Base-by-base conservation (phyloP, 2,888 invertebrate species). In the Phengaris arion region DNA sequence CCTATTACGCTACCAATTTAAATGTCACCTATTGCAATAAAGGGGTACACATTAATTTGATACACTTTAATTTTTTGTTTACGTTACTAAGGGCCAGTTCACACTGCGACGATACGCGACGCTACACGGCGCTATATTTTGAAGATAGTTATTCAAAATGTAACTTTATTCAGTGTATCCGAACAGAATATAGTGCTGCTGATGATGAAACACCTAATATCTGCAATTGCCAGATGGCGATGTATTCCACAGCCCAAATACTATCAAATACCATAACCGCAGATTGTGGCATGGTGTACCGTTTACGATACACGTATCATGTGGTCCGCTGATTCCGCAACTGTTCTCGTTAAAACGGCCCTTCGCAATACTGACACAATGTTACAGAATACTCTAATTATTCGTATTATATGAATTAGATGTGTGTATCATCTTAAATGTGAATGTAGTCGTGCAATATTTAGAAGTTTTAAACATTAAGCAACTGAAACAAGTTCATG, bases 181-280 rank as follows among this genome's bases (percentile, higher is more conserved):
- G 22, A 1, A 22, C 22, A 22, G 22, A 22, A 22, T 22, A 22
- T 22, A 22, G 22, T 22, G 22, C 22, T 22, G n/a, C n/a, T n/a
- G 35, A 35, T 4, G 35, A 35, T 2, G 35, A 35, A 35, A 35
- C 35, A 35, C 35, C 3, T 48, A 48, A 6, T 48, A 64, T 13
- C 35, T 6, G 12, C 13, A 35, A 64, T 35, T 45, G 35, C 45
- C 35, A 64, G 12, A 64, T 45, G 10, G 15, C 9, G 64, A 64
- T 10, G 35, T 9, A 64, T 64, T 64, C 15, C 64, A 64, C 9
- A 6, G 35, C 64, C 64, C 64, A 64, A 64, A 64, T 64, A 64
- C 64, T 64, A 64, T 64, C 64, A 13, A 64, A 64, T 35, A 64
- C 59, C 64, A 35, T 35, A 64, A 64, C 64, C 64, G 13, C 64